Base-by-base conservation (phyloP, 1,140 invertebrate genomes). In the Anastrepha obliqua region DNA sequence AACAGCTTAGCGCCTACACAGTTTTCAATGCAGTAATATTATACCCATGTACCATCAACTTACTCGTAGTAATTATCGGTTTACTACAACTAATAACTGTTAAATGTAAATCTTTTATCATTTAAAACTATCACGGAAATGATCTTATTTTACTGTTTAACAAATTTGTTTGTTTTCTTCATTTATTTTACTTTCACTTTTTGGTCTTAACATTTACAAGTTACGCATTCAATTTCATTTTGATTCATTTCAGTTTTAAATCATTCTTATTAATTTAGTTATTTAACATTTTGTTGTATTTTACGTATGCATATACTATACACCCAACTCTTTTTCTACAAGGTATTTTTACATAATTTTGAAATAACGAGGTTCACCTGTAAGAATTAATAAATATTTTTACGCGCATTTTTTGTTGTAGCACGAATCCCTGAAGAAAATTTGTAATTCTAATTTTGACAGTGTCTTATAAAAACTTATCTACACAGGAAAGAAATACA, bases 151-250 rank as follows among this genome's bases (percentile, higher is more conserved):
- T 15, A 47, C 42, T 29, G 7, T 74, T 74, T 44, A 74, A 44
- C 42, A 74, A 74, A 74, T 44, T 74, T 44, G 42, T 74, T 42
- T 47, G 44, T 44, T 74, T 74, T 15, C 39, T 74, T n/a, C 44
- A 65, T 47, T 70, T 74, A 42, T 74, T 74, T 6, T 2, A 13
- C 17, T 15, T 11, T 62, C 15, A 13, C 4, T 62, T 62, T 62
- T 62, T 17, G 8, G 17, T 74, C 67, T 74, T 74, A 74, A 74
- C 67, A 74, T 74, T 44, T 74, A 44, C 42, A 44, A 47, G 67
- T 74, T 74, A 74, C 42, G 44, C 42, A 74, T 74, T 74, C 15
- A 74, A 74, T 74, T 74, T n/a, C 67, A 74, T 74, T 74, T 74
- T 74, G 44, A 44, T 74, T 74, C 17, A 74, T n/a, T 74, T 74